Evolutionary conservation across 2,797 vertebrate species (phyloP), one percentile per base, ranked within the genome.

Genomic region (Ctenosaura bakeri): DNA sequence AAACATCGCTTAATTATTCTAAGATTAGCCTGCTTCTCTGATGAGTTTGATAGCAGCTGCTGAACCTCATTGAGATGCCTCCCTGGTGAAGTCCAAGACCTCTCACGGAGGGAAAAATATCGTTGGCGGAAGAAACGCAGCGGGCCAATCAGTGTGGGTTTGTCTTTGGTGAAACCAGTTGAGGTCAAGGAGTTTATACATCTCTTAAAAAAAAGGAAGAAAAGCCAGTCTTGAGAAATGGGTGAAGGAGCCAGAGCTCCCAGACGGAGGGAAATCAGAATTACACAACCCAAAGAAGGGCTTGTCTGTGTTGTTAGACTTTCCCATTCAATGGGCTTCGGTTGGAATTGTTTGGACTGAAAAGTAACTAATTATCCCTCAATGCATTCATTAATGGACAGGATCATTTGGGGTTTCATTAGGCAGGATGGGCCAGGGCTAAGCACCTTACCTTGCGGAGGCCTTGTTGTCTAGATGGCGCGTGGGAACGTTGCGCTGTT

Each of bases 1-100:
- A 92, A 92, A 85, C 71, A 86, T 77, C 66, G 84, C 38, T 89
- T 74, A 66, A 86, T 90, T 92, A 86, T 92, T 84, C 74, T 32
- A 32, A 86, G 82, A 64, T 93, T 87, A 88, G 69, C 32, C 4
- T 46, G 38, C 6, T 91, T 20, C 71, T 52, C 73, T 50, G 79
- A 71, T 38, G 82, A 86, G 35, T 88, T 64, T 91, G 87, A 83
- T 42, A 89, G n/a, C 71, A 3, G 4, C 74, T 86, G n/a, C 83
- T 78, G 76, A 62, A 66, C 77, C 64, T 24, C 62, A 22, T 86
- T n/a, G 82, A 82, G 54, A 35, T 38, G 82, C 54, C 85, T 90
- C 90, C 54, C 66, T 26, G 35, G 74, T 69, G 82, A 90, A 87
- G 66, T 50, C 59, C 32, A 18, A 74, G 12, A 12, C 85, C 35